Evolutionary conservation across 1,140 invertebrate species (phyloP).

Genomic region (Lordiphosa stackelbergi): DNA sequence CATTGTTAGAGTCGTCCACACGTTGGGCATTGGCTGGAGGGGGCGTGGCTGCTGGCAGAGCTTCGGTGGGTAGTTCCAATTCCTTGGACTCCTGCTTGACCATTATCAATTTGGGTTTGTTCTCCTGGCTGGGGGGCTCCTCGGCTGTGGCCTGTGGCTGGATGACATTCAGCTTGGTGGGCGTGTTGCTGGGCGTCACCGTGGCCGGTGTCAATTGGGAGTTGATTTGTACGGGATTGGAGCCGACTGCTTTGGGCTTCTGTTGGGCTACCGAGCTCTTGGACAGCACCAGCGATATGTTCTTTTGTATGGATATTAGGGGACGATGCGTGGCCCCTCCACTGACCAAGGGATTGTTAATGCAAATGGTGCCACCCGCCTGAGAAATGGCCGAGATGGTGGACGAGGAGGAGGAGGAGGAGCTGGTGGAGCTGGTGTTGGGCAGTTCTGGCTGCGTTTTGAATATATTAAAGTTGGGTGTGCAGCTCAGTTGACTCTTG

Average conservation of each 20-base stretch:
- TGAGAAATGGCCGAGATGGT: conserved; percentile 2
- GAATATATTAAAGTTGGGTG: conserved; percentile 53
- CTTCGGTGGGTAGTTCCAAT: too few relatives aligned
- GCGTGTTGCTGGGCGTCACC: too few relatives aligned
- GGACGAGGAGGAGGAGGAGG: conserved; percentile 14
- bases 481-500: conserved; percentile 42
- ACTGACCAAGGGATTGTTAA: conserved; percentile 5
- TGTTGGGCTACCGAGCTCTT: conserved; percentile 21
- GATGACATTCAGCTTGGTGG: too few relatives aligned
- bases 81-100: conserved; percentile 54
- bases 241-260: too few relatives aligned
- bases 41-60: not conserved
- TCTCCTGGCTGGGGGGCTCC: too few relatives aligned
- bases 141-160: too few relatives aligned
- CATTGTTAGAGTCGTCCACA: conserved; percentile 90
- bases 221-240: too few relatives aligned
- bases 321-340: conserved; percentile 15
- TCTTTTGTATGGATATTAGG: conserved; percentile 47
- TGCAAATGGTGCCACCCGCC: conserved; percentile 20
- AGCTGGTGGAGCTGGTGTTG: conserved; percentile 6
- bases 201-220: too few relatives aligned
- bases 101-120: conserved; percentile 24
- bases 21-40: conserved; percentile 56
- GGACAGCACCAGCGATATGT: conserved; percentile 57
- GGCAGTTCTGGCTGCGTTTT: not conserved